Base-by-base conservation (phyloP, 2,888 invertebrate species). In the Phasia obesa region DNA sequence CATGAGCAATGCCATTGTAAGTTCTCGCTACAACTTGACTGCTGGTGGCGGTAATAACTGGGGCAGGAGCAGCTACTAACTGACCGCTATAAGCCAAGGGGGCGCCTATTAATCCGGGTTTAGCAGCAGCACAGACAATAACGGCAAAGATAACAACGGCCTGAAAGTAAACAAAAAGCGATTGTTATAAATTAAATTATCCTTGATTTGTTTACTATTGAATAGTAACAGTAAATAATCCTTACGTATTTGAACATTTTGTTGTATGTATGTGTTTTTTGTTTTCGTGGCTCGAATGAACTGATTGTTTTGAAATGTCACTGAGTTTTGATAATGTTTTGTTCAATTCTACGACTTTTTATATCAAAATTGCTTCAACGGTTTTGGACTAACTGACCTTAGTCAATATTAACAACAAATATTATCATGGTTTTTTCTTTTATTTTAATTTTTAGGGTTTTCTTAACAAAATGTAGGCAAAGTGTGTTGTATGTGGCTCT, bases 81-180 rank as follows among this genome's bases (percentile, higher is more conserved):
- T 76, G 76, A n/a, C 87, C 87, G n/a, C 86, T 86, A 38, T 86
- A 87, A 0, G 87, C 83, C 2, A 76, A 19, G 1, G 79, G 79
- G 5, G 87, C 85, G 6, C 77, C 77, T 49, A 85, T 35, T 13
- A 88, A 76, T 23, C 85, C 80, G 4, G 87, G 88, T 65, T 87
- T 88, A 70, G 88, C 88, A 42, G 87, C 84, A 59, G 70, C 88
- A 38, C 85, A 87, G 65, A 86, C 88, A 77, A 88, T 81, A 57
- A 87, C 4, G 59, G 88, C 88, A 42, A 88, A 65, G 78, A 88
- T 62, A 31, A 88, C 86, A 85, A 85, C 85, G 51, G 86, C 84
- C 88, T 88, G 35, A 27, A 67, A 51, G 19, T 27, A 69, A 49
- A 65, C 5, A 55, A 15, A 21, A 53, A 49, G 59, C 35, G 2